These are phyloP conservation scores for Chironomus tentans DNA, from an alignment of 2,888 invertebrate species.

Conservation along the genomic window DNA sequence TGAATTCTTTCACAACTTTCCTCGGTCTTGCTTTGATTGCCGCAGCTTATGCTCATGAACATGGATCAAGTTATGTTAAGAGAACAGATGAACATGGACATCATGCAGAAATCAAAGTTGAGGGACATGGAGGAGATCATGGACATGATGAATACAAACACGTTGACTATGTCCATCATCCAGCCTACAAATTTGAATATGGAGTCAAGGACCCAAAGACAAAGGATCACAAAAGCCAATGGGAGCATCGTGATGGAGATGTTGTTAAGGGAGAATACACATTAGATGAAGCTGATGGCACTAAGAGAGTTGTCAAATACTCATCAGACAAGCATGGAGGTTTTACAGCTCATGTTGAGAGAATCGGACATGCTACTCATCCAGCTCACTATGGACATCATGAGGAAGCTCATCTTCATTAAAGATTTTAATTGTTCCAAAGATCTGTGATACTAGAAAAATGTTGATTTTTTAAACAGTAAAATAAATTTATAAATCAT, in stretches of 20 bases:
- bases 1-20: constrained; percentile 5
- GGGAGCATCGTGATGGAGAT: constrained; percentile 22
- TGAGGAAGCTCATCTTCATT: no score
- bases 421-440: no score
- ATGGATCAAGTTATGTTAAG: constrained; percentile 12
- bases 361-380: constrained; percentile 38
- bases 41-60: not conserved
- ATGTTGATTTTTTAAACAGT: no score
- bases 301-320: constrained; percentile 44
- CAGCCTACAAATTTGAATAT: constrained; percentile 44
- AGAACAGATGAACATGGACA: constrained; percentile 17
- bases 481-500: no score
- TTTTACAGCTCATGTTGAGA: constrained; percentile 45
- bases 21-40: not conserved
- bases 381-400: not conserved
- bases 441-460: no score
- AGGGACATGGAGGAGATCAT: not conserved
- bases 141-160: not conserved
- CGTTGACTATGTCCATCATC: constrained; percentile 31
- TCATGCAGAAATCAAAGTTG: not conserved
- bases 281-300: constrained; percentile 45
- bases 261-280: constrained; percentile 30
- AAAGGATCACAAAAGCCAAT: constrained; percentile 40
- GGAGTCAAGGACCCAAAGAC: constrained; percentile 45
- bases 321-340: constrained; percentile 44